phyloP scores from a whole-genome alignment of 2,113 vertebrate species.

The Ariopsis seemanni region DNA sequence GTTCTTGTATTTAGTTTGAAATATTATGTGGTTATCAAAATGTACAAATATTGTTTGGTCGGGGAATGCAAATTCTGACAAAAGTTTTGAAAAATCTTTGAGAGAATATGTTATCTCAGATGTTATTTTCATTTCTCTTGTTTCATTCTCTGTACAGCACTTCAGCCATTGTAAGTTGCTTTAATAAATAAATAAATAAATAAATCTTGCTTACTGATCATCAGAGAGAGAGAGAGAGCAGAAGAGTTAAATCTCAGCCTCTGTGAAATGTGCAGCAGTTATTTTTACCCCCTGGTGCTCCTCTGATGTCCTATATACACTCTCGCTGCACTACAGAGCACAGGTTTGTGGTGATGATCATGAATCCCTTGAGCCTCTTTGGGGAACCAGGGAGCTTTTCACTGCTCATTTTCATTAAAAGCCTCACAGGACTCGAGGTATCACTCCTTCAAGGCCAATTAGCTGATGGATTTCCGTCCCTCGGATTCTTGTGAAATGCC shows the following conservation, averaged over 20 bases:
- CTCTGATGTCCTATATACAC: constrained; percentile 61
- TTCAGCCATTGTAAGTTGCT: background rate
- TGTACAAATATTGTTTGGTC: background rate
- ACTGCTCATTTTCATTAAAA: constrained; percentile 32
- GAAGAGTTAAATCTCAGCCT: constrained; percentile 50
- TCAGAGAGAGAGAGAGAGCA: background rate
- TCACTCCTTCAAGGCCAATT: background rate
- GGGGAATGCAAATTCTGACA: background rate
- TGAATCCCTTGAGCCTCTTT: constrained; percentile 5
- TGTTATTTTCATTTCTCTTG: background rate
- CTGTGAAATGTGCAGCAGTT: constrained; percentile 53
- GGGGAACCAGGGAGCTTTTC: constrained; percentile 18
- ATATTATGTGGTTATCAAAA: background rate
- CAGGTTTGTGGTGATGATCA: constrained; percentile 35
- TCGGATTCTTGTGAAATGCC: background rate
- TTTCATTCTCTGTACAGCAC: background rate
- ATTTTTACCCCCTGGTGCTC: constrained; percentile 55
- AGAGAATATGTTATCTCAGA: background rate
- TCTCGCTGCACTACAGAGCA: constrained; percentile 28
- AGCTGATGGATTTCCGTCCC: background rate
- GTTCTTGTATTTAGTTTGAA: background rate
- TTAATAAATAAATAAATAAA: constrained; percentile 6
- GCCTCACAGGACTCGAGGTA: constrained; percentile 1
- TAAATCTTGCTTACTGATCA: background rate
- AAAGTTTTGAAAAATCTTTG: background rate